These are phyloP conservation scores for Paramormyrops hopkinsi DNA, from an alignment of 2,797 vertebrate species.

Conservation along the genomic window DNA sequence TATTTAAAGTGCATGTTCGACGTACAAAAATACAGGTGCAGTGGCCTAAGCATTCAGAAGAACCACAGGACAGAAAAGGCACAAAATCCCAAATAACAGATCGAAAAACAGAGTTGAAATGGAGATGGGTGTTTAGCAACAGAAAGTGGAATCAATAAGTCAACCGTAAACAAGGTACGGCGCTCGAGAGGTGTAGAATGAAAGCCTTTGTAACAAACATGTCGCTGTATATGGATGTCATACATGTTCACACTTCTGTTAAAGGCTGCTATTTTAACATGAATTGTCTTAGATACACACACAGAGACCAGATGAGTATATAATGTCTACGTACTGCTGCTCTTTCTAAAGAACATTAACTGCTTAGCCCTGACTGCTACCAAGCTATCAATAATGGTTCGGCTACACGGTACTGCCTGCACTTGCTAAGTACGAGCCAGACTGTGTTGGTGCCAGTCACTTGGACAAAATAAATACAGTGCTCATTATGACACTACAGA, in stretches of 20 bases:
- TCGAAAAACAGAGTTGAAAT: constrained; percentile 33
- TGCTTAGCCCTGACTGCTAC: not conserved
- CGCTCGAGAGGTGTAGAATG: not conserved
- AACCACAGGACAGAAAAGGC: constrained; percentile 68
- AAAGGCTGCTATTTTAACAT: constrained; percentile 3
- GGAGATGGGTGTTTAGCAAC: constrained; percentile 35
- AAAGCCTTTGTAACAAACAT: not conserved
- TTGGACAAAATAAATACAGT: not conserved
- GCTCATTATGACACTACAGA: not conserved
- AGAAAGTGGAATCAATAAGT: constrained; percentile 26
- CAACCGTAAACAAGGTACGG: not conserved
- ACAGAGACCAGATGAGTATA: not conserved
- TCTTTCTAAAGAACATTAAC: not conserved
- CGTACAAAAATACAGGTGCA: constrained; percentile 77
- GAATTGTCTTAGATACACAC: not conserved
- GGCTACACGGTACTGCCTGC: not conserved
- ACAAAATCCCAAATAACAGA: constrained; percentile 63
- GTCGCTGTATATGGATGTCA: not conserved
- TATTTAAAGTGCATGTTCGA: constrained; percentile 77
- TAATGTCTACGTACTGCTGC: not conserved
- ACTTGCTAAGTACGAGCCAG: not conserved
- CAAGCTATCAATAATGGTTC: not conserved
- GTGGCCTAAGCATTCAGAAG: constrained; percentile 63
- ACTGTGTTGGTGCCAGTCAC: not conserved
- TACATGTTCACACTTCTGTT: not conserved